phyloP scores from a whole-genome alignment of 2,888 invertebrate species.

The Phalera bucephala region DNA sequence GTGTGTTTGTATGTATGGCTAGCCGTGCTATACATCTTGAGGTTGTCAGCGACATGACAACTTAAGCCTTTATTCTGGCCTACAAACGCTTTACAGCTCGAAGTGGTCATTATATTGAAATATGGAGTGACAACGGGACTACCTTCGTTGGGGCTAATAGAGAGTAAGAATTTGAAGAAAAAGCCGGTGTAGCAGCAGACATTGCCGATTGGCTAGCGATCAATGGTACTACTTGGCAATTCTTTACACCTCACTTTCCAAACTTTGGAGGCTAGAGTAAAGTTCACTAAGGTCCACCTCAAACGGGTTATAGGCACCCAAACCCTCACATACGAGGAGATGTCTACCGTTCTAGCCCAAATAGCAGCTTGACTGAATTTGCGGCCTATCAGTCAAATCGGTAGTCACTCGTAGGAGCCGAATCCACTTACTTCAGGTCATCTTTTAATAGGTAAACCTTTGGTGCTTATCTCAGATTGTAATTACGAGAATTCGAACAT shows the following conservation, averaged over 20 bases:
- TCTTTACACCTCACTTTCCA: constrained; percentile 19
- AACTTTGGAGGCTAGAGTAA: no score
- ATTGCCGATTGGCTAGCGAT: background rate
- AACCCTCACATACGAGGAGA: constrained; percentile 18
- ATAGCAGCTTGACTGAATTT: constrained; percentile 22
- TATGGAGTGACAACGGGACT: constrained; percentile 31
- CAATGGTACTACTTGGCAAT: constrained; percentile 15
- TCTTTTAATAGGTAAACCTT: constrained; percentile 17
- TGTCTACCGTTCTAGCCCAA: constrained; percentile 15
- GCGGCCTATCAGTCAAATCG: constrained; percentile 7
- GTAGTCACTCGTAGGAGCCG: constrained; percentile 4
- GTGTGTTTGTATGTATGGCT: constrained; percentile 21
- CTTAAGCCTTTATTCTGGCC: constrained; percentile 31
- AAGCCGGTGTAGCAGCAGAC: background rate
- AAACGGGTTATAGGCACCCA: constrained; percentile 8
- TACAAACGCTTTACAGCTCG: constrained; percentile 23
- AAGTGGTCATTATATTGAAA: constrained; percentile 18
- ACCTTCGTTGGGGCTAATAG: constrained; percentile 21
- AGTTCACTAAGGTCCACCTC: no score
- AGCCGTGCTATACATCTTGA: constrained; percentile 38
- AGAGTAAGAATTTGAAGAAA: background rate
- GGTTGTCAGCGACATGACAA: constrained; percentile 30
- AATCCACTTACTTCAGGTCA: constrained; percentile 21
- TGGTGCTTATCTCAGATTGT: constrained; percentile 13
- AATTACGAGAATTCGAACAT: no score